phyloP scores from a whole-genome alignment of 2,797 vertebrate genomes.

The Darevskia mixta region DNA sequence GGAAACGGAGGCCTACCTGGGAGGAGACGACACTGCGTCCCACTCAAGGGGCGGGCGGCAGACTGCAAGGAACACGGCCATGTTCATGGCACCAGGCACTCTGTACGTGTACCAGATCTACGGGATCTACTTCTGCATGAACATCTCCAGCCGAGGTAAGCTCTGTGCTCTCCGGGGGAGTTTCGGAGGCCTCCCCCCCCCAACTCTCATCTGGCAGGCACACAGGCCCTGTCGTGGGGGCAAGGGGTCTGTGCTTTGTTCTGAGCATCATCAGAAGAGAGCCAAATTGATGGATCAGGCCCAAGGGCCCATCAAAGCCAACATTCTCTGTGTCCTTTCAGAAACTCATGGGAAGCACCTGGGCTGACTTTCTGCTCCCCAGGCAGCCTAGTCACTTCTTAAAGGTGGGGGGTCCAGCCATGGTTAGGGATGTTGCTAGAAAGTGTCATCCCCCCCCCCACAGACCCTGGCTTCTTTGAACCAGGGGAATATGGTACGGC shows the following conservation, averaged over 20 bases:
- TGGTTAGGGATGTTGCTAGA: background rate
- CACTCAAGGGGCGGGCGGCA: conserved; percentile 93
- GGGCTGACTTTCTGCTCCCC: background rate
- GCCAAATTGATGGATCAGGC: too few species aligned
- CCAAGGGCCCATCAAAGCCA: too few species aligned
- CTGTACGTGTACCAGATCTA: conserved; percentile 96
- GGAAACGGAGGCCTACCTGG: conserved; percentile 95
- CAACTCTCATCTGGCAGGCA: too few species aligned
- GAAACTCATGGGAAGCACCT: background rate
- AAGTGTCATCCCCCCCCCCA: background rate
- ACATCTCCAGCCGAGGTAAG: conserved; percentile 93
- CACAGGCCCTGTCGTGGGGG: too few species aligned
- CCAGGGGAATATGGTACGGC: background rate
- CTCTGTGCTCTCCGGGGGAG: background rate
- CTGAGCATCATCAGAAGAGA: too few species aligned
- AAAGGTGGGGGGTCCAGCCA: background rate
- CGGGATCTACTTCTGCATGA: conserved; percentile 94
- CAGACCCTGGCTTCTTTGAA: background rate
- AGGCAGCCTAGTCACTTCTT: background rate
- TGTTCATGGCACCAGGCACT: conserved; percentile 97
- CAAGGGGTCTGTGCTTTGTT: too few species aligned
- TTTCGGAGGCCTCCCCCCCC: background rate
- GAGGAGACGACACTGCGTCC: conserved; percentile 93
- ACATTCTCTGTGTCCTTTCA: too few species aligned
- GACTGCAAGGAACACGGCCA: conserved; percentile 89